These are phyloP conservation scores for Pteropus alecto DNA, from an alignment of 2,113 vertebrate species.

Conservation along the genomic window DNA sequence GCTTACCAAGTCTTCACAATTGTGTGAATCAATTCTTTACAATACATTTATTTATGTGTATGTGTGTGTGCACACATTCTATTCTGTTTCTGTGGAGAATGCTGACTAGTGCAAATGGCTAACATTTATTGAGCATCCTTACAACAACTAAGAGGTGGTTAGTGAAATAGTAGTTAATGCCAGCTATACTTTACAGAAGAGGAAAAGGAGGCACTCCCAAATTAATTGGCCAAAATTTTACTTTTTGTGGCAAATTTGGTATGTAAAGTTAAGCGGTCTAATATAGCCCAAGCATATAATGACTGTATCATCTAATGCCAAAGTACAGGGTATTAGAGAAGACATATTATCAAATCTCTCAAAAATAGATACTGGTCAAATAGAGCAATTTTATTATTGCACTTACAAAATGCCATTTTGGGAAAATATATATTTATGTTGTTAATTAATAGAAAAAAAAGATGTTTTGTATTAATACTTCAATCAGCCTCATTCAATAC, in stretches of 20 bases:
- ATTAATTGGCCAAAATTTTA: not conserved
- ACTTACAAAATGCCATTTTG: conserved; percentile 20
- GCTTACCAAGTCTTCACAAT: not conserved
- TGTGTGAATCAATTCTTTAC: not conserved
- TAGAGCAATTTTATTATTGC: not conserved
- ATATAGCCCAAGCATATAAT: not conserved
- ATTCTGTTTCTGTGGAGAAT: not conserved
- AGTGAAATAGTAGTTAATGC: not conserved
- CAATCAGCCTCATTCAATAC: conserved; percentile 60
- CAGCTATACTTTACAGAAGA: not conserved
- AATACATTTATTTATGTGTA: not conserved
- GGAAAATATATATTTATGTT: conserved; percentile 52
- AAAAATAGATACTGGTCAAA: conserved; percentile 56
- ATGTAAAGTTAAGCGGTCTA: not conserved
- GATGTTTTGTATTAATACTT: conserved; percentile 9
- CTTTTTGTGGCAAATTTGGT: not conserved
- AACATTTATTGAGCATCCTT: not conserved
- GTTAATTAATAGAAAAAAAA: conserved; percentile 48
- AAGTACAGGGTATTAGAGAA: conserved; percentile 30
- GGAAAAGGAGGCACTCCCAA: not conserved
- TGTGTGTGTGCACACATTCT: not conserved
- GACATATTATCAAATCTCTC: conserved; percentile 6
- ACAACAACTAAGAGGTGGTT: not conserved
- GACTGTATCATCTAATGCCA: not conserved
- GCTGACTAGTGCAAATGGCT: not conserved